phyloP scores from a whole-genome alignment of 35 echinoderm and acorn worm species.

The Holothuria glaberrima region DNA sequence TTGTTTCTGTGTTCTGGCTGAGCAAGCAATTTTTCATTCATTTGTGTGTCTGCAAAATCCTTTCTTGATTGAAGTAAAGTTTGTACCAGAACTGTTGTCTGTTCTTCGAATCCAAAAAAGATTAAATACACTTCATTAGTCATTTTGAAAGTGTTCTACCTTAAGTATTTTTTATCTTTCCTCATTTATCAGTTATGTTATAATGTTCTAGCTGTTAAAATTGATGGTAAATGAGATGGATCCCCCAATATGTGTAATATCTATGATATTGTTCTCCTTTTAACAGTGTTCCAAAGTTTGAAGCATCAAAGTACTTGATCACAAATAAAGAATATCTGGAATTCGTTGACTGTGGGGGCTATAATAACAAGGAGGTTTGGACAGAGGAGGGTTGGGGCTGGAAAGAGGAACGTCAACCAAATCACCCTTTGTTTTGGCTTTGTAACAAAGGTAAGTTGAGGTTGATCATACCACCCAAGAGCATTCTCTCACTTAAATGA shows the following conservation, averaged over 20 bases:
- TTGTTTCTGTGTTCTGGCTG: too few species aligned
- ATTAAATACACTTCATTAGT: too few species aligned
- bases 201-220: too few species aligned
- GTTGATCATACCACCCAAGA: too few species aligned
- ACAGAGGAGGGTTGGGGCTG: conserved; percentile 89
- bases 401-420: conserved; percentile 60
- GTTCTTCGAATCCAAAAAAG: too few species aligned
- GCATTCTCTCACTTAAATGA: too few species aligned
- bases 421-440: conserved; percentile 89
- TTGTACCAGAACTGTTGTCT: not conserved
- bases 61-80: too few species aligned
- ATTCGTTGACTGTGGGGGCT: conserved; percentile 77
- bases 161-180: too few species aligned
- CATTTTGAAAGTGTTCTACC: too few species aligned
- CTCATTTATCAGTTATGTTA: too few species aligned
- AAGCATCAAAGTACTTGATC: conserved; percentile 85
- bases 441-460: conserved; percentile 76
- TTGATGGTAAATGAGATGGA: not conserved
- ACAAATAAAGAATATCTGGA: conserved; percentile 84
- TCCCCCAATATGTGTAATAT: not conserved
- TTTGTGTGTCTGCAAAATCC: too few species aligned
- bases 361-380: conserved; percentile 80
- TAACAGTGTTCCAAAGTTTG: conserved; percentile 85
- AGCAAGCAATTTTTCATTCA: too few species aligned
- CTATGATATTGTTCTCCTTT: not conserved